Evolutionary conservation across 1,140 invertebrate species (phyloP), one percentile per base, ranked within the genome.

Genomic region (Aphis gossypii): DNA sequence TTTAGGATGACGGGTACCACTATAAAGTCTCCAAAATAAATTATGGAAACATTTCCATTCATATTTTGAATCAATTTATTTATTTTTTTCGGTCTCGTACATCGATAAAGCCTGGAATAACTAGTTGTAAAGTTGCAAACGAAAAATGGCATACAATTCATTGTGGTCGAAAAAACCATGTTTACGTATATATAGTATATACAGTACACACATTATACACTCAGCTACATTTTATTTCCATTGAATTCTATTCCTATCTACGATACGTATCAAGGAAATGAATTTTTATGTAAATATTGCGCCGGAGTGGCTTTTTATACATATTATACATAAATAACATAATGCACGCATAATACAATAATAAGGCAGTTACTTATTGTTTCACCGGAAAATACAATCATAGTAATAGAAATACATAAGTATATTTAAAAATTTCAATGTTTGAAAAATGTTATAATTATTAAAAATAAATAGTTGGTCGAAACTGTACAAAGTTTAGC

Each of bases 121-220:
- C 83, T 84, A 84, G 84, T 87, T 87, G 84, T 87, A 87, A 87
- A 87, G 41, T 87, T 46, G 44, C 44, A 87, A 87, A 87, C 44
- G 84, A 87, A 87, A 87, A 87, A 87, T 46, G 84, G 44, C 11
- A 11, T n/a, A 48, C 44, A 46, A 87, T 87, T 87, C 44, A 87
- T 48, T 87, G 41, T 44, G 44, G 25, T 48, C 25, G 44, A 46
- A 48, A 87, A 87, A 84, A 84, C 30, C 14, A n/a, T 76, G 60
- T 76, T 76, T 76, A 76, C 14, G 60, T n/a, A 83, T 83, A 41
- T 41, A 41, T 41, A 41, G 38, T 41, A 41, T 41, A 41, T 84
- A 48, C 84, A 87, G 8, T 4, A 86, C 11, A 87, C 25, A n/a
- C 30, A n/a, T 38, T 41, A 83, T 41, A 44, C 9, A 44, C 21